phyloP scores from a whole-genome alignment of 2,888 invertebrate species.

The Leuctra nigra region DNA sequence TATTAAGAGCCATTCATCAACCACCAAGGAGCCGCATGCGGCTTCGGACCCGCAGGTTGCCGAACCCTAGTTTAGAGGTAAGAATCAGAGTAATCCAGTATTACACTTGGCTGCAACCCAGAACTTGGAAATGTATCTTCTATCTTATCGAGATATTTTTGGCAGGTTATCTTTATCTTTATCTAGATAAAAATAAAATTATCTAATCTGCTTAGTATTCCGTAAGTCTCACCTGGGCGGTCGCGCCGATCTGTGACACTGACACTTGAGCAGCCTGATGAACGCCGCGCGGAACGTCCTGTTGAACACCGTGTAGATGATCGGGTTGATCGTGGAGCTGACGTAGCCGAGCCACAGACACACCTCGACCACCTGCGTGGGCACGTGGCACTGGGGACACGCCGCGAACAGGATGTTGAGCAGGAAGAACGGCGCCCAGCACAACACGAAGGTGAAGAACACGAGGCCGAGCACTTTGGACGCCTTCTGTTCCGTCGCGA shows the following conservation, averaged over 20 bases:
- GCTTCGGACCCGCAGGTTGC: too few species aligned
- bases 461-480: slow-evolving; percentile 88
- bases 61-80: too few species aligned
- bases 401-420: slow-evolving; percentile 82
- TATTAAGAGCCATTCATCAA: too few species aligned
- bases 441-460: slow-evolving; percentile 87
- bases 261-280: slow-evolving; percentile 65
- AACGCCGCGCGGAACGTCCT: slow-evolving; percentile 82
- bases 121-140: too few species aligned
- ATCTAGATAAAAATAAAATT: too few species aligned
- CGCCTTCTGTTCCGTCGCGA: slow-evolving; percentile 91
- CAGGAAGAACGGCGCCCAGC: slow-evolving; percentile 90
- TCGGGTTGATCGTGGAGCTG: slow-evolving; percentile 87
- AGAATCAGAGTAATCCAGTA: too few species aligned
- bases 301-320: slow-evolving; percentile 92
- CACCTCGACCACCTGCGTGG: slow-evolving; percentile 67
- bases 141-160: too few species aligned
- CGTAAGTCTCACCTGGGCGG: slow-evolving; percentile 31
- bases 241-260: slow-evolving; percentile 52
- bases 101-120: too few species aligned
- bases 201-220: too few species aligned
- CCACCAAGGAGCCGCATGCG: too few species aligned
- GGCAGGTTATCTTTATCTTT: too few species aligned
- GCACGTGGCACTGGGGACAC: slow-evolving; percentile 71
- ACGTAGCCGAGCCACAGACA: slow-evolving; percentile 91